phyloP scores from a whole-genome alignment of 2,113 vertebrate genomes.

The Neopipo cinnamomea region DNA sequence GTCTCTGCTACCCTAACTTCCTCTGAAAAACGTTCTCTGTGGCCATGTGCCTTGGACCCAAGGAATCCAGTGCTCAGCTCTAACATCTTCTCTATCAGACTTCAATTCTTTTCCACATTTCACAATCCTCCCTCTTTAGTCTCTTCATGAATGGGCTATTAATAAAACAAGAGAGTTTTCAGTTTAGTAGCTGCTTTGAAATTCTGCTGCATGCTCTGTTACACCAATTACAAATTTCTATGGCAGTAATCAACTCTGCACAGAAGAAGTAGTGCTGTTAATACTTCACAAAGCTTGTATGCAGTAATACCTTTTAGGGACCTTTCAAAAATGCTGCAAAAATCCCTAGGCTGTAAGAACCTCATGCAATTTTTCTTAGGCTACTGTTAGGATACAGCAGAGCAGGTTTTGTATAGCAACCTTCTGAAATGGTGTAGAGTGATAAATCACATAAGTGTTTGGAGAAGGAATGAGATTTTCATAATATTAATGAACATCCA shows the following conservation, averaged over 20 bases:
- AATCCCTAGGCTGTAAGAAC: not conserved
- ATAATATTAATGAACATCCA: not conserved
- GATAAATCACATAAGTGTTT: not conserved
- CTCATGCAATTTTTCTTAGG: not conserved
- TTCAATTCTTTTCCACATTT: not conserved
- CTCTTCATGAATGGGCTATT: not conserved
- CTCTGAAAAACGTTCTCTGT: not conserved
- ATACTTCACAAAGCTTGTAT: not conserved
- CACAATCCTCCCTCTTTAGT: not conserved
- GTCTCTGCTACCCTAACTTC: not conserved
- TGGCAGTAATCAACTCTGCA: not conserved
- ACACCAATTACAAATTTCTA: conserved; percentile 15
- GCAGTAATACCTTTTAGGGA: not conserved
- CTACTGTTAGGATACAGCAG: not conserved
- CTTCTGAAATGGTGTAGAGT: not conserved
- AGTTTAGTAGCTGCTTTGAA: conserved; percentile 36
- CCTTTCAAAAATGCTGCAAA: not conserved
- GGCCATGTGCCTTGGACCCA: not conserved
- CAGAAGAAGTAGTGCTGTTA: not conserved
- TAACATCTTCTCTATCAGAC: not conserved
- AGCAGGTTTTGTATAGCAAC: not conserved
- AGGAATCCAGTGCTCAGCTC: not conserved
- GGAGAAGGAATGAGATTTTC: not conserved
- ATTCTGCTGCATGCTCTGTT: conserved; percentile 15
- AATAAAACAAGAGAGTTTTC: conserved; percentile 1